A percentile compares a stretch with the other conserved stretches of the same genome.
Conservation (phyloP, 2,888 invertebrate genomes). For the Hesperia comma region DNA sequence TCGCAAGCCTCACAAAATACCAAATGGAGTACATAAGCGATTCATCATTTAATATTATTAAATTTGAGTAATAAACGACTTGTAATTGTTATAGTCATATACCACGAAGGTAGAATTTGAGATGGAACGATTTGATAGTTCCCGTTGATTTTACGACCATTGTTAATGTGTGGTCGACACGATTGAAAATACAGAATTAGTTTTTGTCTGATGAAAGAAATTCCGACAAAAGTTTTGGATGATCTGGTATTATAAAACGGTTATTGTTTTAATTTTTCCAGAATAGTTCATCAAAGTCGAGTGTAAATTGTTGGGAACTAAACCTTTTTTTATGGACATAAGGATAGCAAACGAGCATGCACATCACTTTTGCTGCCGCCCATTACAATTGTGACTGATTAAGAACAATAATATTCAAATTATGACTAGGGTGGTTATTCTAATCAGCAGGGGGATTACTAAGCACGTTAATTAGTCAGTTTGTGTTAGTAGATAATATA, state of each 20-base stretch:
- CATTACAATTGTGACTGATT: no score
- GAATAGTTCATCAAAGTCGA: background rate
- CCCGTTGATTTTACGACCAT: constrained; percentile 73
- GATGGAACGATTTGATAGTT: constrained; percentile 53
- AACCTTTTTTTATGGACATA: no score
- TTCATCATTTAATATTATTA: constrained; percentile 59
- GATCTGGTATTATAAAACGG: constrained; percentile 19
- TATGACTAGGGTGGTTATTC: no score
- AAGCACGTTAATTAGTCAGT: no score
- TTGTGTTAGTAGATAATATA: no score
- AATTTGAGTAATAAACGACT: constrained; percentile 63
- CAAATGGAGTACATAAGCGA: constrained; percentile 45
- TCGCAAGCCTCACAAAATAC: no score
- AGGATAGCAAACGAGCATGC: no score
- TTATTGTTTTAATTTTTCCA: constrained; percentile 9
- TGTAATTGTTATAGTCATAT: constrained; percentile 65
- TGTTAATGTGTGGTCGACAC: constrained; percentile 75
- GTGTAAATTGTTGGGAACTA: background rate
- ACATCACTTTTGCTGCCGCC: no score
- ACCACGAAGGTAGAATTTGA: constrained; percentile 62
- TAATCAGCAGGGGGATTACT: no score
- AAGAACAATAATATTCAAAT: no score
- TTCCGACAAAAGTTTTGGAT: constrained; percentile 34
- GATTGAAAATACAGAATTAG: constrained; percentile 54
- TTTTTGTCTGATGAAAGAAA: constrained; percentile 40